phyloP scores from a whole-genome alignment of 2,888 invertebrate genomes.

The Sinelater perroti region DNA sequence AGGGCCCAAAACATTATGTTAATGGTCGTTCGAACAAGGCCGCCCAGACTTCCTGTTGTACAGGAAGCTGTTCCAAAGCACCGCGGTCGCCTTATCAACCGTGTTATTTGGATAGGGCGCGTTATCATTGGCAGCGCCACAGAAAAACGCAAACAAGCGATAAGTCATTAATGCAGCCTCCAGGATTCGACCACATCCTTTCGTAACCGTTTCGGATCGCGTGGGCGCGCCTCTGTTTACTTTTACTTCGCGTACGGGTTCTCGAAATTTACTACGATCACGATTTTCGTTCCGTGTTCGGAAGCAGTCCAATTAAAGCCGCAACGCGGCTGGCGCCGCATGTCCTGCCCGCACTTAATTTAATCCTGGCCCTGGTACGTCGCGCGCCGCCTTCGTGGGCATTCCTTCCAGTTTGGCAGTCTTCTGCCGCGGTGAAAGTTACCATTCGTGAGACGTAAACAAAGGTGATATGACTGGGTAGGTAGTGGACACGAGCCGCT shows the following conservation, averaged over 20 bases:
- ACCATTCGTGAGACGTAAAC: no score
- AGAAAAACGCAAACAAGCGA: conserved; percentile 16
- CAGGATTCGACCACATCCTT: conserved; percentile 5
- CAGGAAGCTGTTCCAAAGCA: conserved; percentile 9
- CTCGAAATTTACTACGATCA: conserved; percentile 11
- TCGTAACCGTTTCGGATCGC: background rate
- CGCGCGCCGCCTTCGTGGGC: background rate
- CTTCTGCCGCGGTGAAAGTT: no score
- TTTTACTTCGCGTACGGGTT: conserved; percentile 1
- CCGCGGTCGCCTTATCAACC: conserved; percentile 10
- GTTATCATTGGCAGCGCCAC: conserved; percentile 16
- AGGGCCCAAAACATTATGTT: conserved; percentile 5
- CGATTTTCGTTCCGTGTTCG: conserved; percentile 13
- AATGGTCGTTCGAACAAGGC: conserved; percentile 1
- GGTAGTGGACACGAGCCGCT: no score
- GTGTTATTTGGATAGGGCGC: conserved; percentile 10
- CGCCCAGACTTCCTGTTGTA: conserved; percentile 1
- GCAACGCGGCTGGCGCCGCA: conserved; percentile 13
- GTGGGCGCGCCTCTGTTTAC: conserved; percentile 1
- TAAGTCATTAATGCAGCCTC: conserved; percentile 6
- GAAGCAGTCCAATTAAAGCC: conserved; percentile 14
- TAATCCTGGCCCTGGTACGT: conserved; percentile 11
- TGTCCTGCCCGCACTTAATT: conserved; percentile 11
- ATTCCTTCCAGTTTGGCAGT: conserved; percentile 13
- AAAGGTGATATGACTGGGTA: no score